Conservation (phyloP, 1,140 invertebrate species). For the Macrocentrus cingulum region DNA sequence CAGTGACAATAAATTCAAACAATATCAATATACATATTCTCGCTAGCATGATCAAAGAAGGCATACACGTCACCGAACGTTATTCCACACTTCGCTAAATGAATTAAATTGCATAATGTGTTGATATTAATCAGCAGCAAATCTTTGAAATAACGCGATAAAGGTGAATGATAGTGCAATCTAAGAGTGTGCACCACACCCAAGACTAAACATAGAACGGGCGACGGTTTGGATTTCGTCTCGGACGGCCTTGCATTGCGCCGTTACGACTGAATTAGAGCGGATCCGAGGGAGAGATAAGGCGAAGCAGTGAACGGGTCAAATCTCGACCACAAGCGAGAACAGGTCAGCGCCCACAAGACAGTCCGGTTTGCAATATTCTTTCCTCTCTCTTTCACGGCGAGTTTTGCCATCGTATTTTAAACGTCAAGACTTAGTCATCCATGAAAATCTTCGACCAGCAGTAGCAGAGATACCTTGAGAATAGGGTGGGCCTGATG, state of each 20-base stretch:
- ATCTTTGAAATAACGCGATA: no score
- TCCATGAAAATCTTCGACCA: background rate
- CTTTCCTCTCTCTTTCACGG: background rate
- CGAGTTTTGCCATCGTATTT: background rate
- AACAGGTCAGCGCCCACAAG: background rate
- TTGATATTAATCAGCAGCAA: no score
- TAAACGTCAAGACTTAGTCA: background rate
- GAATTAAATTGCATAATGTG: no score
- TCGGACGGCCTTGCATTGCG: constrained; percentile 32
- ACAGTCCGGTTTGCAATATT: background rate
- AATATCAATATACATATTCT: no score
- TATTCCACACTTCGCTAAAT: no score
- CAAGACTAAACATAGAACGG: constrained; percentile 4
- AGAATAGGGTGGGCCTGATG: constrained; percentile 4
- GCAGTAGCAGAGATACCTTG: constrained; percentile 5
- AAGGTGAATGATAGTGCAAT: no score
- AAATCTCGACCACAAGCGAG: background rate
- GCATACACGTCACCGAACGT: no score
- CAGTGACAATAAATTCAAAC: no score
- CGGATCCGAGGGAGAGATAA: constrained; percentile 15
- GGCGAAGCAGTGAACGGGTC: background rate
- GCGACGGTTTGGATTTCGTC: constrained; percentile 22
- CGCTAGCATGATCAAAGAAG: no score
- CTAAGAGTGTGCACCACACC: no score
- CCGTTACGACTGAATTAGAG: constrained; percentile 38